Conservation (phyloP, 2,888 invertebrate species). For the Drosophila kanekoi region DNA sequence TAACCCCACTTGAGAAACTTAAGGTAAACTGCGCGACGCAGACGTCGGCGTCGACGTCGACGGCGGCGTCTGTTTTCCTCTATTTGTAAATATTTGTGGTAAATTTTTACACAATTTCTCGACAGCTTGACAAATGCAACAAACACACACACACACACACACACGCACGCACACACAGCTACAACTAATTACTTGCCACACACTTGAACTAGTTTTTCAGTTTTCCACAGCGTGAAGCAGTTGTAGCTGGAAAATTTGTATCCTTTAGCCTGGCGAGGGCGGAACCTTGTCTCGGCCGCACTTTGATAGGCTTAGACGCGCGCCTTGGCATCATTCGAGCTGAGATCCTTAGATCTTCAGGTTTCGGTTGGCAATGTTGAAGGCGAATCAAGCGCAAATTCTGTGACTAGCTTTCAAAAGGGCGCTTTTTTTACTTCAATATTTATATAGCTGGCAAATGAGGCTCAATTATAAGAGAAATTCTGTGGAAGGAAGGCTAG, state of each 20-base stretch:
- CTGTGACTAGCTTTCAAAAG: not conserved
- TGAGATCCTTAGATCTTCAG: constrained; percentile 7
- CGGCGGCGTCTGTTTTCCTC: constrained; percentile 13
- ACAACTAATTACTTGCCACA: constrained; percentile 72
- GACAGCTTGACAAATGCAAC: constrained; percentile 54
- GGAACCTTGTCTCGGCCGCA: constrained; percentile 43
- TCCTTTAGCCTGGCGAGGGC: constrained; percentile 1
- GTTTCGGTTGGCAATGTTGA: not conserved
- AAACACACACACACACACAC: constrained; percentile 22
- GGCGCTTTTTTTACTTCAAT: no score
- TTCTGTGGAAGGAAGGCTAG: no score
- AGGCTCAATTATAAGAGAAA: no score
- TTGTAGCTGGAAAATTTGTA: constrained; percentile 31
- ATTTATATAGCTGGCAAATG: not conserved
- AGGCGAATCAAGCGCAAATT: constrained; percentile 23
- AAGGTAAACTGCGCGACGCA: constrained; percentile 49
- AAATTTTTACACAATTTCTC: constrained; percentile 47
- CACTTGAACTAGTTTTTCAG: constrained; percentile 77
- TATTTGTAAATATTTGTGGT: constrained; percentile 72
- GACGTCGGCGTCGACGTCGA: not conserved
- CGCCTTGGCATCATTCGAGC: constrained; percentile 6
- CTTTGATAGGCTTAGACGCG: constrained; percentile 3
- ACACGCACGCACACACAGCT: constrained; percentile 25
- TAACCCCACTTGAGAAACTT: constrained; percentile 65
- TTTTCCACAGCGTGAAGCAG: constrained; percentile 37